Conservation (phyloP, 1,140 invertebrate genomes). For the Zaprionus tsacasi region DNA sequence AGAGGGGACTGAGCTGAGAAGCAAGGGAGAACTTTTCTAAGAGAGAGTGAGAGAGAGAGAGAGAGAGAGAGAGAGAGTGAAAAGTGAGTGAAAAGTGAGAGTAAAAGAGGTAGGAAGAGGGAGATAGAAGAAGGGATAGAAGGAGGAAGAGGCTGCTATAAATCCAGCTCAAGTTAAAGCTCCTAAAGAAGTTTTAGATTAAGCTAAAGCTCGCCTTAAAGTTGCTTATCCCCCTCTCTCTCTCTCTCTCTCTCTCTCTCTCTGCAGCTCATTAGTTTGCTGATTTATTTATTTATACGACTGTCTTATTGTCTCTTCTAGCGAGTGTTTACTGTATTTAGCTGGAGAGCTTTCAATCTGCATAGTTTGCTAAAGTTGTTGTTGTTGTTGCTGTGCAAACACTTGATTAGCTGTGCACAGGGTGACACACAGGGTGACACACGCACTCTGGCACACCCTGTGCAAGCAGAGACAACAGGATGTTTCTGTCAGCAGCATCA, state of each 20-base stretch:
- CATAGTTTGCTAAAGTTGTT: slow-evolving; percentile 5
- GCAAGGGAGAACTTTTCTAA: too few relatives aligned
- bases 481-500: slow-evolving; percentile 52
- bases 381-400: slow-evolving; percentile 24
- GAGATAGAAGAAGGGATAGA: not conserved
- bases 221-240: not conserved
- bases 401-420: slow-evolving; percentile 70
- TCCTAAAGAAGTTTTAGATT: too few relatives aligned
- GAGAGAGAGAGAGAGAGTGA: too few relatives aligned
- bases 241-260: not conserved
- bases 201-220: too few relatives aligned
- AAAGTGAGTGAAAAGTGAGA: too few relatives aligned
- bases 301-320: not conserved
- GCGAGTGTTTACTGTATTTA: not conserved
- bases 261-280: not conserved
- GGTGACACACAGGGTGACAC: not conserved
- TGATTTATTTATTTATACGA: not conserved
- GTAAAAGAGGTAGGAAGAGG: too few relatives aligned
- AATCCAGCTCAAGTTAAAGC: too few relatives aligned
- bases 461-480: slow-evolving; percentile 38
- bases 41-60: too few relatives aligned
- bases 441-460: slow-evolving; percentile 10
- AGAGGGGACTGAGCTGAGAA: too few relatives aligned
- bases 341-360: slow-evolving; percentile 12
- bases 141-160: not conserved